Conservation (phyloP, 53 echinoderm and acorn worm species). For the Temnopleurus reevesii region DNA sequence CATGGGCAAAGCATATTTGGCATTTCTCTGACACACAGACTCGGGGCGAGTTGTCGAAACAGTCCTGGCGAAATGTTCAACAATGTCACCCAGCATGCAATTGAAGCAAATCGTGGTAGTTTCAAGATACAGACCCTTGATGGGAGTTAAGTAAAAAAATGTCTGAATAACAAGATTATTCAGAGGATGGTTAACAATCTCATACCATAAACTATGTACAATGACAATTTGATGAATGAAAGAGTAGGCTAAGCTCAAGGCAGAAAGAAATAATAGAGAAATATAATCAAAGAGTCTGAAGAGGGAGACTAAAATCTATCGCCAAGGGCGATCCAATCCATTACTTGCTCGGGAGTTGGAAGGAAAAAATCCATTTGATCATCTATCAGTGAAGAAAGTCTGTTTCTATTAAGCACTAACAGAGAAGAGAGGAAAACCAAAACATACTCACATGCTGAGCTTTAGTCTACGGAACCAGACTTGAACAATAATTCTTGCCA, state of each 20-base stretch:
- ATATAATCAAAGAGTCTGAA: too few species aligned
- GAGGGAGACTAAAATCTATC: too few species aligned
- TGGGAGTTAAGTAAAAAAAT: too few species aligned
- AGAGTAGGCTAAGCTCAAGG: too few species aligned
- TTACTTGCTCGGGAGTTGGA: not conserved
- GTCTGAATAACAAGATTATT: too few species aligned
- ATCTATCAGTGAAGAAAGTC: conserved; percentile 37
- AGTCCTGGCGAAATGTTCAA: not conserved
- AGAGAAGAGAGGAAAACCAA: not conserved
- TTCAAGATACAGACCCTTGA: too few species aligned
- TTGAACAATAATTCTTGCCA: too few species aligned
- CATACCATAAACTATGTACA: too few species aligned
- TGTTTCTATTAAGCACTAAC: conserved; percentile 35
- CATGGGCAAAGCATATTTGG: not conserved
- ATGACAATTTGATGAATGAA: too few species aligned
- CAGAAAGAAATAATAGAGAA: too few species aligned
- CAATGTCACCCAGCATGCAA: not conserved
- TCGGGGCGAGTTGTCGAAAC: not conserved
- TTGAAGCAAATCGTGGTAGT: not conserved
- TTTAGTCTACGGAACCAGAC: not conserved
- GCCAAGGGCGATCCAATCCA: conserved; percentile 5
- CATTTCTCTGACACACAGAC: not conserved
- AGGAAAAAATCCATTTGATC: conserved; percentile 29
- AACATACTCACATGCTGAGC: not conserved
- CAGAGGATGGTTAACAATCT: too few species aligned